A percentile compares a stretch with the other conserved stretches of the same genome.
Evolutionary conservation across 2,888 invertebrate species (phyloP).

Genomic region (Mactromeris polynyma): DNA sequence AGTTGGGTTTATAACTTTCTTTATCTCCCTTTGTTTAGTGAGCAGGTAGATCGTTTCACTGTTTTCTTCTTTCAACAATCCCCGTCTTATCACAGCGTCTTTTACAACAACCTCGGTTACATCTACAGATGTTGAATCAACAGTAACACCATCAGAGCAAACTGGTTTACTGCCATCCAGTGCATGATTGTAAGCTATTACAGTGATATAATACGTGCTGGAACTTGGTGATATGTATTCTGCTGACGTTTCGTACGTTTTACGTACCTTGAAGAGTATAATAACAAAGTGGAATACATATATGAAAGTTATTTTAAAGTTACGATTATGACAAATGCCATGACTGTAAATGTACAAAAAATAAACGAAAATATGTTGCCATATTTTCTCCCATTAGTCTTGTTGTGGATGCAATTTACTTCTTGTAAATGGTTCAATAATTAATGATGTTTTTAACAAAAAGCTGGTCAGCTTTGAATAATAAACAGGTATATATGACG

Average conservation of each 20-base stretch:
- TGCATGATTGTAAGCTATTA: constrained; percentile 78
- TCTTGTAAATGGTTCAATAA: too few species aligned
- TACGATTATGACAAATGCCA: too few species aligned
- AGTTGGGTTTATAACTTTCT: constrained; percentile 53
- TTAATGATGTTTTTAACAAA: too few species aligned
- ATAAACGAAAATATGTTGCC: too few species aligned
- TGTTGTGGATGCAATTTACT: too few species aligned
- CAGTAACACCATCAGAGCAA: constrained; percentile 78
- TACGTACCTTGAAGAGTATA: constrained; percentile 3
- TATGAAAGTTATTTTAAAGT: too few species aligned
- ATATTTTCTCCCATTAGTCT: too few species aligned
- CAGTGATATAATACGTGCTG: constrained; percentile 74
- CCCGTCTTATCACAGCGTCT: constrained; percentile 61
- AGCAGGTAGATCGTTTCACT: constrained; percentile 58
- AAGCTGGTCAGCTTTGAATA: too few species aligned
- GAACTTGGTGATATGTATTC: constrained; percentile 56
- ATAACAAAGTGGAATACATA: too few species aligned
- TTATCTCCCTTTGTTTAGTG: constrained; percentile 53
- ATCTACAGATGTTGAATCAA: constrained; percentile 66
- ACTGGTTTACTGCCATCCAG: constrained; percentile 74
- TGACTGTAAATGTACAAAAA: too few species aligned
- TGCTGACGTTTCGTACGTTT: constrained; percentile 22
- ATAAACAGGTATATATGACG: too few species aligned
- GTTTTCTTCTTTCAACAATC: constrained; percentile 63
- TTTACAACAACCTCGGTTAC: constrained; percentile 58